Percentiles rank a stretch among this genome's conserved stretches.
Conservation (phyloP, 2,113 vertebrate genomes). For the Scomber colias region DNA sequence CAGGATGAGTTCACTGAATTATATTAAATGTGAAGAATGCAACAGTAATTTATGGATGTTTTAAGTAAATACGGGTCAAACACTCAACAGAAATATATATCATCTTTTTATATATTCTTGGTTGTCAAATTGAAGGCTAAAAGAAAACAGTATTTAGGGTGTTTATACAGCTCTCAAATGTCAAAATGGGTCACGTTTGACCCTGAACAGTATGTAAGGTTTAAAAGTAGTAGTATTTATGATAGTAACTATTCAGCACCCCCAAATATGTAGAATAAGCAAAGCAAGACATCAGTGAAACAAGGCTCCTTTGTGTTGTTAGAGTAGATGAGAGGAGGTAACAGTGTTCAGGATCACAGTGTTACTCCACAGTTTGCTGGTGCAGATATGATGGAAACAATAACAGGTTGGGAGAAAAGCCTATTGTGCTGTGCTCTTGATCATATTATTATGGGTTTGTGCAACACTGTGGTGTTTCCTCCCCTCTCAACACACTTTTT, state of each 20-base stretch:
- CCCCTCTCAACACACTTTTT: conserved; percentile 52
- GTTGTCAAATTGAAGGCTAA: too few relatives aligned
- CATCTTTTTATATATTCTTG: too few relatives aligned
- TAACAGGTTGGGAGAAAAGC: conserved; percentile 36
- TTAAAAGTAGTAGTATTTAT: too few relatives aligned
- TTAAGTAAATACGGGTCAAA: too few relatives aligned
- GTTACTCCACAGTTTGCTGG: conserved; percentile 30
- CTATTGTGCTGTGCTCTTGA: conserved; percentile 19
- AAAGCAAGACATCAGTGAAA: neutral
- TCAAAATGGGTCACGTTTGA: too few relatives aligned
- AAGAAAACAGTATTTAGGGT: too few relatives aligned
- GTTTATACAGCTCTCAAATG: too few relatives aligned
- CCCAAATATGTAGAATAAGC: conserved; percentile 23
- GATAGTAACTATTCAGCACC: neutral
- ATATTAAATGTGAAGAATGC: too few relatives aligned
- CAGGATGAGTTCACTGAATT: too few relatives aligned
- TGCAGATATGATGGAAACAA: conserved; percentile 45
- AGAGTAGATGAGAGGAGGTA: conserved; percentile 6
- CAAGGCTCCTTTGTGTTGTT: neutral
- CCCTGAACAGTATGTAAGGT: too few relatives aligned
- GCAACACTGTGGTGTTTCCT: conserved; percentile 11
- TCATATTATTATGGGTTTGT: conserved; percentile 39
- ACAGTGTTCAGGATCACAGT: conserved; percentile 19
- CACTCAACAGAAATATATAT: too few relatives aligned
- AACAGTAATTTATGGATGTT: too few relatives aligned